Base-by-base conservation (phyloP, 2,797 vertebrate species). In the Acipenser oxyrinchus region DNA sequence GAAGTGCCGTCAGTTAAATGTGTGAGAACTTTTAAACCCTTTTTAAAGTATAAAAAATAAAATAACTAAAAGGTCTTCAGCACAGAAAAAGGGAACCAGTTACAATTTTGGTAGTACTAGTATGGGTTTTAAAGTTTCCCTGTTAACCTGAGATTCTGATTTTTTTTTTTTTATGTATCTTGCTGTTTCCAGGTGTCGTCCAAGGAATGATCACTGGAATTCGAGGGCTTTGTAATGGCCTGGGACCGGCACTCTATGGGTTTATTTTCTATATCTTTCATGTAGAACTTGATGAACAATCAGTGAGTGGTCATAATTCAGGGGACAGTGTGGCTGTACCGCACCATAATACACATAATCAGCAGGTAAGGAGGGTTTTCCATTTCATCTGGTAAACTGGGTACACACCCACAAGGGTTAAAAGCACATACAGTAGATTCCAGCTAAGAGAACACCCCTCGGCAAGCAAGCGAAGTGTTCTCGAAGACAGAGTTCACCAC, bases 241-340 rank as follows among this genome's bases (percentile, higher is more conserved):
- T 91, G 73, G 93, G 90, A 66, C 93, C 90, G 7, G 91, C 88
- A 0, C 90, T 94, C 10, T 94, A 93, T 72, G 92, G 92, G 6
- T 93, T 94, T 75, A 94, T 93, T 82, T 93, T 94, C 84, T 94
- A 92, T 73, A 94, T 94, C 68, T 94, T 94, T 75, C 93, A 94
- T 0, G 93, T 94, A 64, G 93, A 94, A 76, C 75, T 94, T 71
- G 87, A 89, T 69, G 88, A 93, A 71, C 75, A 89, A 71, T 85
- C 91, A 48, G 88, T 89, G 69, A 74, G 85, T 7, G 84, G 23
- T 37, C 23, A 37, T 1, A 4, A 2, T 37, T 37, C 2, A 37
- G 37, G 89, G 48, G 62, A 48, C 58, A 68, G 49, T 10, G 48
- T 51, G 6, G 70, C 70, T 49, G 15, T 66, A 0, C 58, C 62